A percentile compares a stretch with the other conserved stretches of the same genome.
Conservation (phyloP, 2,888 invertebrate species). For the Schizotus pectinicornis region DNA sequence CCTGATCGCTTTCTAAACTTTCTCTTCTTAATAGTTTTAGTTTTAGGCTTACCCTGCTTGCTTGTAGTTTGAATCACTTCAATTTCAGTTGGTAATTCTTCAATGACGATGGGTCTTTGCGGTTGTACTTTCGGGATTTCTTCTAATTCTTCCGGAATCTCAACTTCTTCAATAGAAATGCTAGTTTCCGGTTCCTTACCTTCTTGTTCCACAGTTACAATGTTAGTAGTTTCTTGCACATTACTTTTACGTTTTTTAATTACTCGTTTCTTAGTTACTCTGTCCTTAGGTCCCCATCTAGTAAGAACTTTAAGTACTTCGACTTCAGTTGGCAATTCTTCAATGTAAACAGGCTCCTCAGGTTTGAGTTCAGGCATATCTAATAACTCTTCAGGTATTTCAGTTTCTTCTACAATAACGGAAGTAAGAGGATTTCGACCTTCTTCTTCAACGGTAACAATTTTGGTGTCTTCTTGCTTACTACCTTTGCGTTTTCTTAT, state of each 20-base stretch:
- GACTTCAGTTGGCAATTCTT: conserved; percentile 56
- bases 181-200: conserved; percentile 56
- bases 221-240: conserved; percentile 58
- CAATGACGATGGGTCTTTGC: no score
- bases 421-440: conserved; percentile 44
- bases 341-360: conserved; percentile 36
- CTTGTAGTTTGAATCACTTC: neutral
- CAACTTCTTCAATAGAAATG: conserved; percentile 38
- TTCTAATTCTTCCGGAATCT: conserved; percentile 41
- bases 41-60: conserved; percentile 6
- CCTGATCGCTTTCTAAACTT: conserved; percentile 45
- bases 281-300: conserved; percentile 36
- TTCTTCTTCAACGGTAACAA: conserved; percentile 47
- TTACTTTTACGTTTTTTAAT: conserved; percentile 57
- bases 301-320: conserved; percentile 43
- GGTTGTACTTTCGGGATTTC: conserved; percentile 28
- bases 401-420: conserved; percentile 41
- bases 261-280: conserved; percentile 54
- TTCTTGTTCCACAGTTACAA: conserved; percentile 58
- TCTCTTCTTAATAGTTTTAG: conserved; percentile 37
- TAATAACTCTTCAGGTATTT: conserved; percentile 39
- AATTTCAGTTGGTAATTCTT: no score
- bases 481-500: conserved; percentile 53
- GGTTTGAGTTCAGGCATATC: conserved; percentile 34
- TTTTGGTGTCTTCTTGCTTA: conserved; percentile 52